phyloP scores from a whole-genome alignment of 2,113 vertebrate species.

The Megatriorchis doriae region DNA sequence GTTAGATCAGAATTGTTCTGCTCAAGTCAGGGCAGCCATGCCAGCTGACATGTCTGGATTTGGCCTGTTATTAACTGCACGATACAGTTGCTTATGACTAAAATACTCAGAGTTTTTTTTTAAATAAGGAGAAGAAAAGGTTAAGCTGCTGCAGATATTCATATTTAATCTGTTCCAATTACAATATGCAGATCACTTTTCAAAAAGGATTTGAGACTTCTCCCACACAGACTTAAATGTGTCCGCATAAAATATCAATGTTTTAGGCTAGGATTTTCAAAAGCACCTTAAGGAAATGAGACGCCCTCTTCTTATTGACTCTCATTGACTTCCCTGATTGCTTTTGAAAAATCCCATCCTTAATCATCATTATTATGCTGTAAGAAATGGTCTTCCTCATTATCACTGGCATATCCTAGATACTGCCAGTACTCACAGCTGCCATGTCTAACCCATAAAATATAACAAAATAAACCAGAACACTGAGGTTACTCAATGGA shows the following conservation, averaged over 20 bases:
- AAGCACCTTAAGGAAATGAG: conserved; percentile 23
- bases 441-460: neutral
- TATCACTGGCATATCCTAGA: neutral
- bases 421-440: neutral
- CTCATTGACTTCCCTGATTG: neutral
- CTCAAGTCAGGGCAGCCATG: neutral
- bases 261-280: conserved; percentile 20
- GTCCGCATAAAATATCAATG: neutral
- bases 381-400: neutral
- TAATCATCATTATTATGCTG: neutral
- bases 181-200: conserved; percentile 13
- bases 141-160: conserved; percentile 30
- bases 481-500: neutral
- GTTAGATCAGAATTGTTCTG: neutral
- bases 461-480: neutral
- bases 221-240: conserved; percentile 7
- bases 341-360: neutral
- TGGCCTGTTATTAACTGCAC: neutral
- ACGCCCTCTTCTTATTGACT: neutral
- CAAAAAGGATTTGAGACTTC: conserved; percentile 33
- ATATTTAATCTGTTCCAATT: conserved; percentile 46
- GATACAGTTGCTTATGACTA: neutral
- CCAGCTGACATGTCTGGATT: neutral
- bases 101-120: neutral
- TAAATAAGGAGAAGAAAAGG: conserved; percentile 19